Base-by-base conservation (phyloP, 2,888 invertebrate genomes). In the Synergus japonicus region DNA sequence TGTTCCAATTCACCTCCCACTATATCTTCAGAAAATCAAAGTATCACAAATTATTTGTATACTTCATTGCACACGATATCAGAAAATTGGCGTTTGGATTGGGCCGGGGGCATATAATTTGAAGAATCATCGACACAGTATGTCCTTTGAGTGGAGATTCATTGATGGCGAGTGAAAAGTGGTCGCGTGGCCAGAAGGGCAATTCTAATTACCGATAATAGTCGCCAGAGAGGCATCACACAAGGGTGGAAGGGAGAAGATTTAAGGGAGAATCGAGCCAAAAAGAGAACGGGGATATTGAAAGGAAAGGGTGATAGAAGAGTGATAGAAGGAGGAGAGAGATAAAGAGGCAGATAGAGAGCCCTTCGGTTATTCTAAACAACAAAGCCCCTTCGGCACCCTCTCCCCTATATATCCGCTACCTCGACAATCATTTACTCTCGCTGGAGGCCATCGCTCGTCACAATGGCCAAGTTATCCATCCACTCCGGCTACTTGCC, bases 381-480 rank as follows among this genome's bases (percentile, higher is more conserved):
- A 91, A 91, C 90, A 91, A 91, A 91, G 89, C 87, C 88, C 87
- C 88, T 87, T 86, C 87, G 88, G 89, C 89, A 89, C 88, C 87
- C 89, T 86, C 88, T 85, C 85, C 86, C 83, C 84, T 81, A 81
- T 78, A 85, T 86, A 88, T 87, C 86, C 86, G 88, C 85, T 88
- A 87, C 87, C 87, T 86, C 87, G 88, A 88, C 90, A 90, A 91
- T 91, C 89, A 91, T 91, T 91, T 90, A 88, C 89, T 91, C 87
- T 90, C 83, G 91, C 91, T 86, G 88, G 86, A 90, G 91, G 91
- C 91, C 88, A 89, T 88, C 87, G 88, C 87, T 89, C 88, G 86
- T 90, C 86, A 91, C 91, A 91, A 91, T 91, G 85, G 87, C 90
- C 90, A 89, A 91, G 91, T 91, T 91, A 90, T 90, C 90, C 90